phyloP scores from a whole-genome alignment of 2,888 invertebrate genomes.

The Auanema sp. region DNA sequence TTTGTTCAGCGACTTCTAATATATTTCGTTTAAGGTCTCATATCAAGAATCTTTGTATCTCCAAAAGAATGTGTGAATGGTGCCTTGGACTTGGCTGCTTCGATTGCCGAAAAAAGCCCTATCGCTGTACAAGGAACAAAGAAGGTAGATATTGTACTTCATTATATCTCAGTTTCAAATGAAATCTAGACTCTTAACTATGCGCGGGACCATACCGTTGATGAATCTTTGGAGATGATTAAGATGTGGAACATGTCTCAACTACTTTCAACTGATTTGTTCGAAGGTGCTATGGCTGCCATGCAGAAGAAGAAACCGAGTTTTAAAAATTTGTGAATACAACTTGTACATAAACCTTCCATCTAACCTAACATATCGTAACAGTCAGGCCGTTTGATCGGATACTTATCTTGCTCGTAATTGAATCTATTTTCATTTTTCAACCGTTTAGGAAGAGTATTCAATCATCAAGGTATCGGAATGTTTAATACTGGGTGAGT shows the following conservation, averaged over 20 bases:
- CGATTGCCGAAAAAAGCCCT: constrained; percentile 86
- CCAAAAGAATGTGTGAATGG: constrained; percentile 24
- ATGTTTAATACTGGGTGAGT: constrained; percentile 24
- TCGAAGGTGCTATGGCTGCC: constrained; percentile 78
- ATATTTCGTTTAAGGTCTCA: constrained; percentile 11
- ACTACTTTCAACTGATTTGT: constrained; percentile 83
- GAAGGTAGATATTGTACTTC: constrained; percentile 68
- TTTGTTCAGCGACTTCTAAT: too few relatives aligned
- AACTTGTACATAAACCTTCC: too few relatives aligned
- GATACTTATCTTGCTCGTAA: too few relatives aligned
- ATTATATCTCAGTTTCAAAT: too few relatives aligned
- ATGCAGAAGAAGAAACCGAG: constrained; percentile 44
- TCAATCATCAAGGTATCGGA: too few relatives aligned
- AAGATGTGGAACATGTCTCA: constrained; percentile 82
- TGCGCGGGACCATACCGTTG: constrained; percentile 82
- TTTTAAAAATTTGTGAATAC: constrained; percentile 28
- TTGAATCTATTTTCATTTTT: too few relatives aligned
- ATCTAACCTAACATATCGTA: too few relatives aligned
- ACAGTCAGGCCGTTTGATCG: too few relatives aligned
- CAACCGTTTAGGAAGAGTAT: too few relatives aligned
- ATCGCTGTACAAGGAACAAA: constrained; percentile 92
- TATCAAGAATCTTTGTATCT: constrained; percentile 22
- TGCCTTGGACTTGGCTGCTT: constrained; percentile 72
- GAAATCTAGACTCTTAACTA: constrained; percentile 73
- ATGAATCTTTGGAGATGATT: constrained; percentile 86